phyloP scores from a whole-genome alignment of 2,888 invertebrate genomes.

The Stenoptilia bipunctidactyla region DNA sequence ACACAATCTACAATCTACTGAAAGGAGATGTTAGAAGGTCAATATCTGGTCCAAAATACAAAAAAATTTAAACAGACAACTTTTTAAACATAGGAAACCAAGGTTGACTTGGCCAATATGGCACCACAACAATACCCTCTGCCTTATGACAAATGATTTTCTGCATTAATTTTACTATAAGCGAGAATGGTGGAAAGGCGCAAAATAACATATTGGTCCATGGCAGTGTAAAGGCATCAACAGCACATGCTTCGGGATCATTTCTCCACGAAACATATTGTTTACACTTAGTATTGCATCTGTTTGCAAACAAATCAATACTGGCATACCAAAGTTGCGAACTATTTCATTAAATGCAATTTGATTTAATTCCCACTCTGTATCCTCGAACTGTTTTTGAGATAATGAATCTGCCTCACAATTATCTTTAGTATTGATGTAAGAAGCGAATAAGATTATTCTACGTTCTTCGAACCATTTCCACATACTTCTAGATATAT shows the following conservation, averaged over 20 bases:
- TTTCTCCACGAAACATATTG: conserved; percentile 16
- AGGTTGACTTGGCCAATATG: conserved; percentile 16
- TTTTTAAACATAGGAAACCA: conserved; percentile 14
- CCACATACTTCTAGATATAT: too few relatives aligned
- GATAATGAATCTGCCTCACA: too few relatives aligned
- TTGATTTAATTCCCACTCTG: too few relatives aligned
- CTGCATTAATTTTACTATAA: conserved; percentile 12
- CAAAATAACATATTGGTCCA: conserved; percentile 16
- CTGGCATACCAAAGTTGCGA: too few relatives aligned
- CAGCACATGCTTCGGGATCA: conserved; percentile 14
- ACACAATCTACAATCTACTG: conserved; percentile 2
- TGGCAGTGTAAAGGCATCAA: conserved; percentile 17
- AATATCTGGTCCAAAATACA: conserved; percentile 4
- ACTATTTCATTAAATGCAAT: too few relatives aligned
- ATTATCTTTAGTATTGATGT: too few relatives aligned
- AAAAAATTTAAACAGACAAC: conserved; percentile 5
- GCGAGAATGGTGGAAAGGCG: conserved; percentile 16
- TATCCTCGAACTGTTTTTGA: too few relatives aligned
- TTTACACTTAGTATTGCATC: neutral
- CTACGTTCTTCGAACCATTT: too few relatives aligned
- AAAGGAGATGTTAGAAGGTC: conserved; percentile 6
- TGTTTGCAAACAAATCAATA: too few relatives aligned
- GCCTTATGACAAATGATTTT: conserved; percentile 15
- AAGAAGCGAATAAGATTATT: too few relatives aligned
- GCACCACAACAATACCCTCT: conserved; percentile 15